Percentiles rank a stretch among this genome's conserved stretches.
These are phyloP conservation scores for Heliconius ismenius DNA, from an alignment of 2,888 invertebrate genomes.

Conservation along the genomic window DNA sequence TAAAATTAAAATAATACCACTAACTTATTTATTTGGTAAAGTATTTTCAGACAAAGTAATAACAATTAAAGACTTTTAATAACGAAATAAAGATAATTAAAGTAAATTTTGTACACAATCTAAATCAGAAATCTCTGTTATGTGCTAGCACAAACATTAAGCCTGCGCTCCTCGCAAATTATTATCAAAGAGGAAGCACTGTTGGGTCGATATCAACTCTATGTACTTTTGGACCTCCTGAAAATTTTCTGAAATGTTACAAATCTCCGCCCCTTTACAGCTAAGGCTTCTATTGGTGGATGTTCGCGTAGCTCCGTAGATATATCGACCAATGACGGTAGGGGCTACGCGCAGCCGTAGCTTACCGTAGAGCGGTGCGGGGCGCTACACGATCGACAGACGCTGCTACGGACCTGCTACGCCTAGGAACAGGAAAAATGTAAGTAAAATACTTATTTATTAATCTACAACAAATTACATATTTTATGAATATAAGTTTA, in stretches of 20 bases:
- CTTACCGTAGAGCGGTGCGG: constrained; percentile 66
- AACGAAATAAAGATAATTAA: not conserved
- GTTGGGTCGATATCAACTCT: constrained; percentile 56
- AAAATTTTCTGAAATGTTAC: constrained; percentile 78
- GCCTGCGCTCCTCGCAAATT: constrained; percentile 50
- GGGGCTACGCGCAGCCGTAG: constrained; percentile 77
- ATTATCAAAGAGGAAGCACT: constrained; percentile 55
- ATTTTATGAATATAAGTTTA: not conserved
- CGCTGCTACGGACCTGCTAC: constrained; percentile 72
- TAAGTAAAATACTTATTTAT: constrained; percentile 57
- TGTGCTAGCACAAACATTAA: constrained; percentile 31
- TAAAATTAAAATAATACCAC: not conserved
- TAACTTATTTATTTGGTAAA: not conserved
- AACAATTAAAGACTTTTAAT: not conserved
- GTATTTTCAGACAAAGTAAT: not conserved
- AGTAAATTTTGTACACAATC: constrained; percentile 7
- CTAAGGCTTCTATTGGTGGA: constrained; percentile 64
- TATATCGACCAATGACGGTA: constrained; percentile 66
- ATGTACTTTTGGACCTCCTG: constrained; percentile 67
- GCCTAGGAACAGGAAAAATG: constrained; percentile 74
- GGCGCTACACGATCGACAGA: constrained; percentile 75
- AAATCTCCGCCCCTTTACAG: constrained; percentile 75
- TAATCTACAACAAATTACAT: not conserved
- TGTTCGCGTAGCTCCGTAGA: constrained; percentile 62
- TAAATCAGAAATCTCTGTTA: constrained; percentile 18